These are phyloP conservation scores for Machimus atricapillus DNA, from an alignment of 2,888 invertebrate genomes.

Conservation along the genomic window DNA sequence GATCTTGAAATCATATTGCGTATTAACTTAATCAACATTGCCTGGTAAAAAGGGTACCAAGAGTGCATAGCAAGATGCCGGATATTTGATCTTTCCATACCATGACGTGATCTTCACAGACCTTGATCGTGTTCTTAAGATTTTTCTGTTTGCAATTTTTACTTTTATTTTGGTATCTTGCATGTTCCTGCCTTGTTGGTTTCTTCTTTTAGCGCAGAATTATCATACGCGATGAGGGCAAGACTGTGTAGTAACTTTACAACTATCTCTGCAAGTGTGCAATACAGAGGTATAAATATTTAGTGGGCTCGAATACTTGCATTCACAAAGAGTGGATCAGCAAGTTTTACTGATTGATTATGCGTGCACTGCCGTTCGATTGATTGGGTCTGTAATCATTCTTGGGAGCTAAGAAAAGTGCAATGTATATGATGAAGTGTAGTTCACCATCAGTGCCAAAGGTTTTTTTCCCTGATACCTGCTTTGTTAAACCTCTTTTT, in stretches of 20 bases:
- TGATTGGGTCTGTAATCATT: conserved; percentile 32
- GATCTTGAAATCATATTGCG: conserved; percentile 15
- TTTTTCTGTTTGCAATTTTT: conserved; percentile 11
- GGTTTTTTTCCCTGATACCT: not conserved
- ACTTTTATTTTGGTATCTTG: conserved; percentile 11
- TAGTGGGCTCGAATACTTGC: not conserved
- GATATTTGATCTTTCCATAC: conserved; percentile 32
- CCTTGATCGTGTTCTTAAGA: conserved; percentile 35
- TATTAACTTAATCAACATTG: conserved; percentile 28
- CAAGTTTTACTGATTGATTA: conserved; percentile 39
- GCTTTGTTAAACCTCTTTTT: not conserved
- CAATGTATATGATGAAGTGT: conserved; percentile 11
- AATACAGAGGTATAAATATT: conserved; percentile 22
- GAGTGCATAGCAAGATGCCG: not conserved
- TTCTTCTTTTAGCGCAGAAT: conserved; percentile 6
- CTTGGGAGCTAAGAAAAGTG: not conserved
- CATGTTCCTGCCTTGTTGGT: not conserved
- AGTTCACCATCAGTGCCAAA: not conserved
- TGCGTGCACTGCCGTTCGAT: conserved; percentile 26
- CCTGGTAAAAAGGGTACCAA: not conserved
- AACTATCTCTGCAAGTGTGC: conserved; percentile 12
- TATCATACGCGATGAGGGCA: conserved; percentile 5
- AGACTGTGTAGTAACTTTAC: not conserved
- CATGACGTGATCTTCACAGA: conserved; percentile 28
- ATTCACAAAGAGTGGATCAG: conserved; percentile 32